phyloP scores from a whole-genome alignment of 2,888 invertebrate species.

The Cephus pulcher region DNA sequence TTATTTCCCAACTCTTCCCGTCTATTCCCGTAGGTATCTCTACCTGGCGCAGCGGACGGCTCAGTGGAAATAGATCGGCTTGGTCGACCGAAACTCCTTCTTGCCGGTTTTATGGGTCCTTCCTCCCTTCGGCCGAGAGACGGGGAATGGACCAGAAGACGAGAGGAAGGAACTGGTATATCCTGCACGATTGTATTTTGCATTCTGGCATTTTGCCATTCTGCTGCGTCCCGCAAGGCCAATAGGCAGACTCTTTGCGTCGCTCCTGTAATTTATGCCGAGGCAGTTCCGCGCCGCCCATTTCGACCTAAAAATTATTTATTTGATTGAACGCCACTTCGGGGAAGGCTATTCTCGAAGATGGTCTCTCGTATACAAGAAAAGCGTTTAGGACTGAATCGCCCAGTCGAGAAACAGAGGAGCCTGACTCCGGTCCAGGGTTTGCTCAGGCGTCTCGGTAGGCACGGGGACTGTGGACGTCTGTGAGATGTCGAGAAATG shows the following conservation, averaged over 20 bases:
- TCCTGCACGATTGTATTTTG: neutral
- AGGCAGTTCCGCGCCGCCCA: constrained; percentile 45
- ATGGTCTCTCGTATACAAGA: neutral
- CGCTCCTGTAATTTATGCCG: constrained; percentile 58
- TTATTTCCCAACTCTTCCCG: neutral
- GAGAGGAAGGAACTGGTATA: neutral
- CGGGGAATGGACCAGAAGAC: neutral
- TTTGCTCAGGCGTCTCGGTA: neutral
- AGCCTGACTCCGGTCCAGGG: neutral
- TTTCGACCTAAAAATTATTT: constrained; percentile 57
- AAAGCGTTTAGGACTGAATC: neutral
- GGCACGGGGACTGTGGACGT: neutral
- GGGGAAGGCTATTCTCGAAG: constrained; percentile 44
- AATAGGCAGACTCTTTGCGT: constrained; percentile 36
- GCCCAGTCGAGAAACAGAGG: neutral
- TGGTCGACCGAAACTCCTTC: neutral
- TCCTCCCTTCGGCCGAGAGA: neutral
- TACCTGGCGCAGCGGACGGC: neutral
- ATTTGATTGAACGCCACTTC: constrained; percentile 55
- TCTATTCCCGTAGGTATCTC: neutral
- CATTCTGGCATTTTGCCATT: neutral
- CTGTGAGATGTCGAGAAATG: neutral
- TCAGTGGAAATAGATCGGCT: neutral
- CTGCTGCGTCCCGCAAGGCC: neutral
- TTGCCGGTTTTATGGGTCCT: neutral